A percentile compares a stretch with the other conserved stretches of the same genome.
Evolutionary conservation across 2,797 vertebrate genomes (phyloP).

Genomic region (Neoniphon sammara): DNA sequence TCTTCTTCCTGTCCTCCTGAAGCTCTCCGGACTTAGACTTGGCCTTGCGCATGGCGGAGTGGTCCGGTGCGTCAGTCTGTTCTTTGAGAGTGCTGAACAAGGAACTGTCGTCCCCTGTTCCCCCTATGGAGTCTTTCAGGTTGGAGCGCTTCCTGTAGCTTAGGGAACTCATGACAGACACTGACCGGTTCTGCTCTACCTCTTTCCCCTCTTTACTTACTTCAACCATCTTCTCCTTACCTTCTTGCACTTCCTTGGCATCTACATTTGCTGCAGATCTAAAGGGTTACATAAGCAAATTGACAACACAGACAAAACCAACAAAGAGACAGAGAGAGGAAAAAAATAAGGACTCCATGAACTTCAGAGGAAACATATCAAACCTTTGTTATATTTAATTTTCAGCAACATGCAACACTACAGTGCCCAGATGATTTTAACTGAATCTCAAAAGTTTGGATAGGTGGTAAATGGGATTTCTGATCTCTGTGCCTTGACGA

Average conservation of each 20-base stretch:
- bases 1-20: constrained; percentile 77
- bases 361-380: constrained; percentile 29
- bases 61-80: constrained; percentile 84
- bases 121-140: constrained; percentile 94
- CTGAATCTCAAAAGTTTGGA: not conserved
- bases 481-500: constrained; percentile 22
- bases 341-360: constrained; percentile 22
- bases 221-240: constrained; percentile 78
- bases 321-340: constrained; percentile 35
- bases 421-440: not conserved
- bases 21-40: constrained; percentile 77
- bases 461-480: not conserved
- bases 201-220: constrained; percentile 84
- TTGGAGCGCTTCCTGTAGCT: constrained; percentile 95
- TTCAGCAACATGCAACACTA: not conserved
- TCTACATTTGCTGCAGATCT: constrained; percentile 84
- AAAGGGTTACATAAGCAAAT: constrained; percentile 50
- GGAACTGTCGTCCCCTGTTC: constrained; percentile 88
- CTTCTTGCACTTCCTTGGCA: constrained; percentile 80
- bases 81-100: constrained; percentile 91
- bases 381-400: not conserved
- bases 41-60: constrained; percentile 82
- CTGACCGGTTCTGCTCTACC: constrained; percentile 84
- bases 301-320: constrained; percentile 55
- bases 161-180: constrained; percentile 92